Percentiles rank a stretch among this genome's conserved stretches.
Conservation (phyloP, 2,113 vertebrate genomes). For the Bos indicus region DNA sequence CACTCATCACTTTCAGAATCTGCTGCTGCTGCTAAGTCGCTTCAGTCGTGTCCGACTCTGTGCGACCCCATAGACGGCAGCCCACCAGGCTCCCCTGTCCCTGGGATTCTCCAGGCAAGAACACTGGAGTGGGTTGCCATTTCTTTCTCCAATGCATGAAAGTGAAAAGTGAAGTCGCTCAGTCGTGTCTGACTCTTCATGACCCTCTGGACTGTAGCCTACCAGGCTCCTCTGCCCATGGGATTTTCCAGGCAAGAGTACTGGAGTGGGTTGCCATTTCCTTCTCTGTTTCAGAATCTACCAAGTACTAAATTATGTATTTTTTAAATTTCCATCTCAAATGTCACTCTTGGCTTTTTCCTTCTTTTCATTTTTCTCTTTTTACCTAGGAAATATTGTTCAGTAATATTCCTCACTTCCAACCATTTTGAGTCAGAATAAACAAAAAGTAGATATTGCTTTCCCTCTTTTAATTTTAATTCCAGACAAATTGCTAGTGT, state of each 20-base stretch:
- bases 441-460: conserved; percentile 6
- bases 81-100: no score
- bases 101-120: no score
- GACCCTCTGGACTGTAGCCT: no score
- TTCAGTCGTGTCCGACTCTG: no score
- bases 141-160: no score
- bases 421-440: background rate
- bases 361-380: background rate
- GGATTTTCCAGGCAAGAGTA: no score
- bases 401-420: background rate
- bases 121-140: no score
- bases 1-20: background rate
- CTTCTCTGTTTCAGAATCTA: background rate
- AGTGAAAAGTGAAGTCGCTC: no score
- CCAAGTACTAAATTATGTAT: background rate
- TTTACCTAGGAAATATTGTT: background rate
- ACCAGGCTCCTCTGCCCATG: no score
- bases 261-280: no score
- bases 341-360: background rate
- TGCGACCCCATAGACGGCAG: no score
- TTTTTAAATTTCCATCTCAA: background rate
- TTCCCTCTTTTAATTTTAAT: conserved; percentile 45
- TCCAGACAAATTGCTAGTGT: conserved; percentile 51
- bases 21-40: background rate
- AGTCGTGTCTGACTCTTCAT: no score